Evolutionary conservation across 2,113 vertebrate species (phyloP).

Genomic region (Sylvicapra grimmia): DNA sequence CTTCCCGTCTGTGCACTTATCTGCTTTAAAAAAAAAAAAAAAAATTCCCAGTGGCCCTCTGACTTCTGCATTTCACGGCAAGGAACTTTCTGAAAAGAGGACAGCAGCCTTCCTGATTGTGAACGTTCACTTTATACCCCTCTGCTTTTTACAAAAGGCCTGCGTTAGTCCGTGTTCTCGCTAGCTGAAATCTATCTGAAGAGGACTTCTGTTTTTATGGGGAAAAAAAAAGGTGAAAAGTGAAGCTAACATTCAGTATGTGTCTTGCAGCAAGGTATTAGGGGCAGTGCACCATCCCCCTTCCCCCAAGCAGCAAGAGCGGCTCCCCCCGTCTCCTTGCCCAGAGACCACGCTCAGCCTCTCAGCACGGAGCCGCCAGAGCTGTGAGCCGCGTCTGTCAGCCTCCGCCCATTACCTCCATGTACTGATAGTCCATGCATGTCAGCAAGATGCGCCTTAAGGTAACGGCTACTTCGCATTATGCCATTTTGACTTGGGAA

Average conservation of each 20-base stretch:
- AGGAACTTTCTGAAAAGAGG: not conserved
- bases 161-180: not conserved
- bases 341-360: not conserved
- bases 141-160: not conserved
- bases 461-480: not conserved
- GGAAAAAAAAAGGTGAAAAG: not conserved
- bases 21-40: no score
- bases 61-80: not conserved
- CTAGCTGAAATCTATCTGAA: not conserved
- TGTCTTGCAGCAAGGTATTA: not conserved
- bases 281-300: rapidly evolving
- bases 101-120: not conserved
- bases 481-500: not conserved
- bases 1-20: not conserved
- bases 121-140: rapidly evolving
- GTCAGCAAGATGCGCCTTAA: not conserved
- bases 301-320: not conserved
- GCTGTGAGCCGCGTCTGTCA: rapidly evolving
- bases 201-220: not conserved
- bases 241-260: not conserved
- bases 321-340: not conserved
- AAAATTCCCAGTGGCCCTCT: not conserved
- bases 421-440: rapidly evolving
- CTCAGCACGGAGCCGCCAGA: not conserved
- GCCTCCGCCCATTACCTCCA: not conserved